Percentiles rank a stretch among this genome's conserved stretches.
Evolutionary conservation across 2,888 invertebrate genomes (phyloP).

Genomic region (Syritta pipiens): DNA sequence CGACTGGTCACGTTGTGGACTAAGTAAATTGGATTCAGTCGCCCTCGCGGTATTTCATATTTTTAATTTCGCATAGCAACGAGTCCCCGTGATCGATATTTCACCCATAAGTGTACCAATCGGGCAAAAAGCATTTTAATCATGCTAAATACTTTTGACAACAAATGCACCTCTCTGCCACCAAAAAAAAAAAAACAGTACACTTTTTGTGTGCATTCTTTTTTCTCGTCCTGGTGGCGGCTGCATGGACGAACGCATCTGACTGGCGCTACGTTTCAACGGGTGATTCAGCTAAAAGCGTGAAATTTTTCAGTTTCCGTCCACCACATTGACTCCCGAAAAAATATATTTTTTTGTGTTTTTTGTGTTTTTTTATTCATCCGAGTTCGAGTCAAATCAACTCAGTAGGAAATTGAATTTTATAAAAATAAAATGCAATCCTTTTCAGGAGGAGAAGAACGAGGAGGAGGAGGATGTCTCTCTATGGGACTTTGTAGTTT

Average conservation of each 20-base stretch:
- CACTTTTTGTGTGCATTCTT: neutral
- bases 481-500: no score
- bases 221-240: neutral
- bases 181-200: neutral
- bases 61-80: conserved; percentile 27
- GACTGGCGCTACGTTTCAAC: no score
- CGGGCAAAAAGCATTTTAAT: conserved; percentile 44
- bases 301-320: conserved; percentile 8
- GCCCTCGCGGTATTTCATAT: neutral
- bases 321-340: neutral
- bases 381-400: conserved; percentile 7
- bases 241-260: neutral
- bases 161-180: conserved; percentile 7
- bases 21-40: conserved; percentile 34
- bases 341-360: no score
- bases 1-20: no score
- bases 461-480: no score
- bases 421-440: conserved; percentile 18
- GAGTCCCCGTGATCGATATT: conserved; percentile 30
- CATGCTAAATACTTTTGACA: conserved; percentile 27
- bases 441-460: conserved; percentile 9
- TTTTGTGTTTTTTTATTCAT: no score
- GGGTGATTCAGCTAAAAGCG: conserved; percentile 24
- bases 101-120: conserved; percentile 26
- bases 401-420: conserved; percentile 31